A percentile compares a stretch with the other conserved stretches of the same genome.
Evolutionary conservation across 2,113 vertebrate genomes (phyloP).

Genomic region (Sinocyclocheilus grahami): DNA sequence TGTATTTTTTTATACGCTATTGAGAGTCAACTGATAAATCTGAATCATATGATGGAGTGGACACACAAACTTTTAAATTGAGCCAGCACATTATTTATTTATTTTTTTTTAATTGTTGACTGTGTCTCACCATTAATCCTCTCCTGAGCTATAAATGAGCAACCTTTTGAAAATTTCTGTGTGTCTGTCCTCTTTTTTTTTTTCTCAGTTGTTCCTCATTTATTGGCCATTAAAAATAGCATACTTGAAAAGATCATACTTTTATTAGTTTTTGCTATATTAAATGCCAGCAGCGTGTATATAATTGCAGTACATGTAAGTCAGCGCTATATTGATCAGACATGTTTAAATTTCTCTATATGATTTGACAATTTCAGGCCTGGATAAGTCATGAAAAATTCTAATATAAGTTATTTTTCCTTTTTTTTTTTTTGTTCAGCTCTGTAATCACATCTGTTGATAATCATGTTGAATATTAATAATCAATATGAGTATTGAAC

Average conservation of each 20-base stretch:
- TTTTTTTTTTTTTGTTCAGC: too few species aligned
- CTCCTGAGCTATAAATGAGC: background rate
- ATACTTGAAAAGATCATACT: background rate
- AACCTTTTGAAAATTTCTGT: background rate
- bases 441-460: too few species aligned
- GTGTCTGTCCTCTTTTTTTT: background rate
- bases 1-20: background rate
- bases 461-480: too few species aligned
- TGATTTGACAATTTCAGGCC: background rate
- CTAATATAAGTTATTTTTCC: too few species aligned
- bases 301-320: background rate
- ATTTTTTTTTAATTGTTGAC: background rate
- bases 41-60: background rate
- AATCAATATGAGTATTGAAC: too few species aligned
- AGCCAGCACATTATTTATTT: background rate
- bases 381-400: background rate
- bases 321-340: background rate
- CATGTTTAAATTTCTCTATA: background rate
- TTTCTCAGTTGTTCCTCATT: background rate
- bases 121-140: background rate
- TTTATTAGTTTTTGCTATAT: background rate
- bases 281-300: background rate
- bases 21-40: background rate
- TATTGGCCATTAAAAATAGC: background rate
- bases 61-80: background rate